Conservation (phyloP, 1,140 invertebrate genomes). For the Aradophagus sp. region DNA sequence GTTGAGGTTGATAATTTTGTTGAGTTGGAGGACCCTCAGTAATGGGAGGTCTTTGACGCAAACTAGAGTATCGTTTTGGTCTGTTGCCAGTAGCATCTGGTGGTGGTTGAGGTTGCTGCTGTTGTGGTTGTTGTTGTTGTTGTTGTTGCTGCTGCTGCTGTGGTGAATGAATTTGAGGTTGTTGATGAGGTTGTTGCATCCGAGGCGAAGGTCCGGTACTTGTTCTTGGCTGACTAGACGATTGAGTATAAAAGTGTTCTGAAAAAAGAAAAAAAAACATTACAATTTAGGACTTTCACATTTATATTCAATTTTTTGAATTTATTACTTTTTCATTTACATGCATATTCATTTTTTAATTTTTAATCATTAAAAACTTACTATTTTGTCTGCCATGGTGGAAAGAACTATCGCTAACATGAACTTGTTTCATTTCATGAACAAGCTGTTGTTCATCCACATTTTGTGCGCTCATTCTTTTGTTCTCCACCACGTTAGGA, state of each 20-base stretch:
- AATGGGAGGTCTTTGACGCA: constrained; percentile 78
- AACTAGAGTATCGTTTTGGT: constrained; percentile 85
- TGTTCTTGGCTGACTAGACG: constrained; percentile 70
- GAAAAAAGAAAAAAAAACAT: constrained; percentile 30
- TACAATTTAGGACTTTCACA: no score
- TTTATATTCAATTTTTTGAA: no score
- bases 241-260: constrained; percentile 70
- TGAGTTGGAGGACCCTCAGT: constrained; percentile 66
- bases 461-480: constrained; percentile 65
- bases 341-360: no score
- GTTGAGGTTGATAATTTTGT: constrained; percentile 64
- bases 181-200: constrained; percentile 69
- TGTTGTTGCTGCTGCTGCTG: constrained; percentile 62
- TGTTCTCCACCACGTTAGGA: constrained; percentile 59
- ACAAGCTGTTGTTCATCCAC: constrained; percentile 68
- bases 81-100: constrained; percentile 73
- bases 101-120: constrained; percentile 59
- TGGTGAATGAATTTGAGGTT: constrained; percentile 56
- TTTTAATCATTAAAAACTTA: no score
- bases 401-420: constrained; percentile 68
- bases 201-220: constrained; percentile 72
- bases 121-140: constrained; percentile 66
- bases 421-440: constrained; percentile 74
- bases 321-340: no score
- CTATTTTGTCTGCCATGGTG: constrained; percentile 70